These are phyloP conservation scores for Hipparchia sbordonii DNA, from an alignment of 2,888 invertebrate species.

Conservation along the genomic window DNA sequence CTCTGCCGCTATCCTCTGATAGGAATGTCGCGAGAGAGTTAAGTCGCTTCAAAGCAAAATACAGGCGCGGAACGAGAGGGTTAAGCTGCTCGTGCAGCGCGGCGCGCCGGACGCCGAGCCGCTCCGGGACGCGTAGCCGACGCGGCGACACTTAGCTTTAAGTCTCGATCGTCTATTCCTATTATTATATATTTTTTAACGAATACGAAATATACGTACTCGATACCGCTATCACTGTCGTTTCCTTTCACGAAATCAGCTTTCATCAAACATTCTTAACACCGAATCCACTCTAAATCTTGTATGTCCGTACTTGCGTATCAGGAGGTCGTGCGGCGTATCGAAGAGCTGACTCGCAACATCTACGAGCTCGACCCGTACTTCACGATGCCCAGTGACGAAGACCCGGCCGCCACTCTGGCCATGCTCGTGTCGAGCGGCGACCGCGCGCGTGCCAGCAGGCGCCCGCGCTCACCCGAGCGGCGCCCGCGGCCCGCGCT, in stretches of 20 bases:
- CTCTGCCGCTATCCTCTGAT: conserved; percentile 76
- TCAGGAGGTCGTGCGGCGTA: conserved; percentile 88
- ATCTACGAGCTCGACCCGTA: conserved; percentile 90
- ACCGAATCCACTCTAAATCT: conserved; percentile 72
- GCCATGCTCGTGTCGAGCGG: conserved; percentile 64
- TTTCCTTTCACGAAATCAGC: conserved; percentile 67
- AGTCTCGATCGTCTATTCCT: conserved; percentile 67
- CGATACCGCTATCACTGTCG: conserved; percentile 68
- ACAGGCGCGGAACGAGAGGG: conserved; percentile 92
- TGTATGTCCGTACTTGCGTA: conserved; percentile 83
- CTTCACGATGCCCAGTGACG: conserved; percentile 86
- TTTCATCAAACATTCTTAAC: conserved; percentile 46
- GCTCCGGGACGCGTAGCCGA: conserved; percentile 84
- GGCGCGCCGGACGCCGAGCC: conserved; percentile 92
- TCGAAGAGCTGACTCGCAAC: conserved; percentile 87
- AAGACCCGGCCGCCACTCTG: conserved; percentile 83
- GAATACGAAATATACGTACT: conserved; percentile 70
- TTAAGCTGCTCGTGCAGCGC: conserved; percentile 93
- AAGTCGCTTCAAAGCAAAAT: conserved; percentile 94
- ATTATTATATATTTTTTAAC: conserved; percentile 65
- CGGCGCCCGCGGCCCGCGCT: conserved; percentile 83
- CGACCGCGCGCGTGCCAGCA: conserved; percentile 61
- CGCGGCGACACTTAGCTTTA: conserved; percentile 55
- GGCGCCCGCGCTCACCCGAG: conserved; percentile 79
- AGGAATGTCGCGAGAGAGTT: conserved; percentile 94